Base-by-base conservation (phyloP, 2,113 vertebrate genomes). In the Rhea americana region DNA sequence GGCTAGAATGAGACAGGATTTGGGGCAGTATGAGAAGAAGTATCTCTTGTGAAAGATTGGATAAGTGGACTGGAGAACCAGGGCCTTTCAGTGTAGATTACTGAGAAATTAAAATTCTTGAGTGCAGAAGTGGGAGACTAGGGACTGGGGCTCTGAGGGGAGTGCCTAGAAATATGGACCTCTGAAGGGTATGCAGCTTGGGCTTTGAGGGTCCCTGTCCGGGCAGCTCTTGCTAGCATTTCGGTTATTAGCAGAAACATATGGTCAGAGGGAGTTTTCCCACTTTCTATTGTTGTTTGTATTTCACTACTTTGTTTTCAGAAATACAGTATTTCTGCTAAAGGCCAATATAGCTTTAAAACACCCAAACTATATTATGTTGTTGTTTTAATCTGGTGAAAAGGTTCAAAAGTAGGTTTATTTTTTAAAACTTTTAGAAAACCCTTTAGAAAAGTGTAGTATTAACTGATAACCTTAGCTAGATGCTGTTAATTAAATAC, bases 31-130 rank as follows among this genome's bases (percentile, higher is more conserved):
- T n/a, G 51, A 84, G 43, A 73, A 61, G 51, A 79, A 90, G 66
- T n/a, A 45, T 18, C 21, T 45, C 11, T 8, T n/a, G 14, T 32
- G 26, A 66, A 43, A 82, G 22, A 26, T 3, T 63, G 32, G 22
- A 19, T 26, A 45, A 79, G 13, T 71, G 10, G 17, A 30, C 30
- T 32, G 12, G 25, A 77, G 70, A 22, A 24, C 28, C 25, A 32
- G 8, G 21, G 43, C 5, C 2, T 26, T 48, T 72, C 2, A 3
- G 11, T 21, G 5, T 66, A 58, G 66, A 66, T 25, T 0, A 47
- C 45, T 43, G 47, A 68, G 62, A 82, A 67, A 53, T 25, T n/a
- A 22, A 18, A 61, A 59, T 63, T 77, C 48, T 25, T 28, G 9
- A 50, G 35, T 51, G 28, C 12, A 35, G 24, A 78, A 78, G 5